Evolutionary conservation across 2,888 invertebrate species (phyloP), one percentile per base, ranked within the genome.

Genomic region (Globia sparganii): DNA sequence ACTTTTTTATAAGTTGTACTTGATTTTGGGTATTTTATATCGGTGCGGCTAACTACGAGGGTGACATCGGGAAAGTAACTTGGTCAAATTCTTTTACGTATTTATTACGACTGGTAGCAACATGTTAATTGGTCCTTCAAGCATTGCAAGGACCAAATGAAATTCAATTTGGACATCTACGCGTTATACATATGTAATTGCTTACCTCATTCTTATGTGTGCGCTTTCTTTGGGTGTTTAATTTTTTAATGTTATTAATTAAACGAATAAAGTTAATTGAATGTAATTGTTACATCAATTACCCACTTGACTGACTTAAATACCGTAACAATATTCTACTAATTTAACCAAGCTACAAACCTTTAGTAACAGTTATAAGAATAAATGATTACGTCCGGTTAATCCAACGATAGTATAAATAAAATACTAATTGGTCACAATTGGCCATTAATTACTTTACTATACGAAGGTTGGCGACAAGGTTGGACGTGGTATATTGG

Each of bases 371-470:
- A 62, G 58, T 56, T 46, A 9, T n/a, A 69, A n/a, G 31, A 70
- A 71, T 83, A 62, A 85, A 75, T 64, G 70, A 85, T 71, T 64
- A 68, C 34, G 59, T 85, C 61, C 37, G 43, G 49, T 11, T 80
- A 72, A 84, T 86, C 73, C 65, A 37, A 69, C 46, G 37, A 58
- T 79, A 86, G 61, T 72, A 68, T 73, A 59, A 72, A 71, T 65
- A 46, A 76, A 64, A 64, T 66, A 58, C 43, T 75, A 84, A 84
- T 86, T 86, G 85, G 87, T 85, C 37, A 77, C 74, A 80, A 84
- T 80, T 75, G 76, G 43, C 59, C 21, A 59, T 78, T 86, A 56
- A 84, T 77, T 64, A 71, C 61, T 84, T 72, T 65, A 28, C 18
- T 25, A 62, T 71, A 66, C 49, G 71, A 77, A 80, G 77, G 86